Evolutionary conservation across 2,888 invertebrate genomes (phyloP).

Genomic region (Sialis lutaria): DNA sequence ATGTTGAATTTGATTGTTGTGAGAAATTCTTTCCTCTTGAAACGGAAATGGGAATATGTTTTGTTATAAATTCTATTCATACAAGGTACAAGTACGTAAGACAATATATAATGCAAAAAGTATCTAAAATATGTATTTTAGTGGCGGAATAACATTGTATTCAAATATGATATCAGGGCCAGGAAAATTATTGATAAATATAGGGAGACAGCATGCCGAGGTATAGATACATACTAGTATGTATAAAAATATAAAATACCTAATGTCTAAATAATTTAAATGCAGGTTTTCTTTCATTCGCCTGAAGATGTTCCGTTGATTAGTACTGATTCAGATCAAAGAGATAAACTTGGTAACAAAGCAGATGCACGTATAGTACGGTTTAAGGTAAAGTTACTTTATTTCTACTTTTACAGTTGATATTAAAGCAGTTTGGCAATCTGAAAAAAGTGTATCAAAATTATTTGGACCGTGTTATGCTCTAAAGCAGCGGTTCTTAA

Average conservation of each 20-base stretch:
- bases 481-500: too few relatives aligned
- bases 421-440: too few relatives aligned
- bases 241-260: background rate
- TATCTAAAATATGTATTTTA: background rate
- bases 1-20: slow-evolving; percentile 45
- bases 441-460: too few relatives aligned
- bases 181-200: slow-evolving; percentile 28
- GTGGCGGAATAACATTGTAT: slow-evolving; percentile 12
- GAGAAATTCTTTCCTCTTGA: slow-evolving; percentile 43
- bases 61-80: slow-evolving; percentile 43
- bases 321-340: slow-evolving; percentile 28
- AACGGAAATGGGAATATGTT: slow-evolving; percentile 56
- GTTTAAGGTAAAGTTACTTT: too few relatives aligned
- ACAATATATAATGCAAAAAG: too few relatives aligned
- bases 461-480: too few relatives aligned
- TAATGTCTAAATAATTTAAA: slow-evolving; percentile 7
- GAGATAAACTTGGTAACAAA: slow-evolving; percentile 16
- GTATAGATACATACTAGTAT: slow-evolving; percentile 25
- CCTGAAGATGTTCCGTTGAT: slow-evolving; percentile 39
- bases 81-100: slow-evolving; percentile 22
- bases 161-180: slow-evolving; percentile 31
- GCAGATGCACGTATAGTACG: too few relatives aligned
- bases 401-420: too few relatives aligned
- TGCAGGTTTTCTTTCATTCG: slow-evolving; percentile 39
- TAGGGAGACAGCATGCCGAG: slow-evolving; percentile 24